These are phyloP conservation scores for Dimorphilus gyrociliatus DNA, from an alignment of 2,888 invertebrate species.

Conservation along the genomic window DNA sequence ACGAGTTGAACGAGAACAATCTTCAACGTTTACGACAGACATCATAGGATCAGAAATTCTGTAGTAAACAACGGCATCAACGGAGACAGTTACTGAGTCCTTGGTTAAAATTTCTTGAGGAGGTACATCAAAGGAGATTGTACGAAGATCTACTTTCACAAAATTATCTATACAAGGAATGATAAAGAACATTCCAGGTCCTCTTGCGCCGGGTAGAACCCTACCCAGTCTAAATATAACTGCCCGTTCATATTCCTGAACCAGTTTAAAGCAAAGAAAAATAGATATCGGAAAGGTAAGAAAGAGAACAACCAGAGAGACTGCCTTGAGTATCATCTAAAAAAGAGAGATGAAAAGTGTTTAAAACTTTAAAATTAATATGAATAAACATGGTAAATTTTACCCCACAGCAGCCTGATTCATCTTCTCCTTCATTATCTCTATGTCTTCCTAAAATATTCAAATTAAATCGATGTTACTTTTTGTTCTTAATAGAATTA, in stretches of 20 bases:
- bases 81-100: conserved; percentile 7
- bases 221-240: conserved; percentile 29
- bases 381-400: no score
- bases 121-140: conserved; percentile 32
- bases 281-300: conserved; percentile 29
- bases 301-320: conserved; percentile 16
- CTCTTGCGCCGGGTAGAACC: conserved; percentile 14
- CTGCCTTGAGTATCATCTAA: conserved; percentile 7
- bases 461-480: no score
- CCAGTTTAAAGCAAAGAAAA: conserved; percentile 12
- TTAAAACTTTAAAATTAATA: no score
- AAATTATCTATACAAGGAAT: conserved; percentile 17
- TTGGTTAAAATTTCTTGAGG: conserved; percentile 43
- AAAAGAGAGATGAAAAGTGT: no score
- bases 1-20: conserved; percentile 5
- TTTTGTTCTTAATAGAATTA: no score
- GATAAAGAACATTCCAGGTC: conserved; percentile 23
- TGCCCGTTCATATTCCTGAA: conserved; percentile 31
- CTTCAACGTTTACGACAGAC: conserved; percentile 6
- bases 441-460: no score
- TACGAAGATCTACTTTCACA: conserved; percentile 18
- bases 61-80: conserved; percentile 8
- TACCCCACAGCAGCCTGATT: no score
- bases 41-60: conserved; percentile 6
- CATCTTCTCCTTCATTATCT: no score